phyloP scores from a whole-genome alignment of 1,140 invertebrate species.

The Orchestia grillus region DNA sequence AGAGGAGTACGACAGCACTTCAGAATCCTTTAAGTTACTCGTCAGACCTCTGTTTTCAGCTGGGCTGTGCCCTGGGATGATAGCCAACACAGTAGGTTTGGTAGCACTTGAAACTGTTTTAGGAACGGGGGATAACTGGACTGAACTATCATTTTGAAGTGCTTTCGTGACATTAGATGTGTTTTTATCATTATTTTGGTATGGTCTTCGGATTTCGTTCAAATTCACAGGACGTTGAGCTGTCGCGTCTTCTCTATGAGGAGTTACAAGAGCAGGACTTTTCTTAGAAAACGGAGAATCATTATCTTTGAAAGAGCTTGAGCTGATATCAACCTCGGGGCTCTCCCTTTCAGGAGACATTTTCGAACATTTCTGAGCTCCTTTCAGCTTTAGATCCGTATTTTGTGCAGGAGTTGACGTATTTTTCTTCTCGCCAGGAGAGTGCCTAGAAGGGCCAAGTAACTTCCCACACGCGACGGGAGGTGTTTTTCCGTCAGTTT shows the following conservation, averaged over 20 bases:
- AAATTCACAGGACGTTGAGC: not conserved
- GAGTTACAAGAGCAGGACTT: not conserved
- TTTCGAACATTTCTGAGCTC: not conserved
- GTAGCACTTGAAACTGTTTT: not conserved
- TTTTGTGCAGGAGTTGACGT: not conserved
- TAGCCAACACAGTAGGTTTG: not conserved
- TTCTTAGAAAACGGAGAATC: not conserved
- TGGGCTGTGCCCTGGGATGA: not conserved
- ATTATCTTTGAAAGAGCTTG: not conserved
- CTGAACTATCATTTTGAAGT: not conserved
- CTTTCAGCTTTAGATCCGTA: not conserved
- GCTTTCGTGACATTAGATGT: not conserved
- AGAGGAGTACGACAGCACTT: not conserved
- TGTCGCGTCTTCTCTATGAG: not conserved
- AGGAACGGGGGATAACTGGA: not conserved
- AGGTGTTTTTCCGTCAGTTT: not conserved
- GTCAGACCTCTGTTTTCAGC: not conserved
- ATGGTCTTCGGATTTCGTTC: not conserved
- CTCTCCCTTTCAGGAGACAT: not conserved
- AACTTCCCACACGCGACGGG: not conserved
- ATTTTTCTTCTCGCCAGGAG: not conserved
- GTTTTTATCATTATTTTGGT: not conserved
- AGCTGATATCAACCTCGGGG: not conserved
- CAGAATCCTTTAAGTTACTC: not conserved
- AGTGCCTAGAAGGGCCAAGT: not conserved